A percentile compares a stretch with the other conserved stretches of the same genome.
These are phyloP conservation scores for Resseliella maxima DNA, from an alignment of 2,888 invertebrate genomes.

Conservation along the genomic window DNA sequence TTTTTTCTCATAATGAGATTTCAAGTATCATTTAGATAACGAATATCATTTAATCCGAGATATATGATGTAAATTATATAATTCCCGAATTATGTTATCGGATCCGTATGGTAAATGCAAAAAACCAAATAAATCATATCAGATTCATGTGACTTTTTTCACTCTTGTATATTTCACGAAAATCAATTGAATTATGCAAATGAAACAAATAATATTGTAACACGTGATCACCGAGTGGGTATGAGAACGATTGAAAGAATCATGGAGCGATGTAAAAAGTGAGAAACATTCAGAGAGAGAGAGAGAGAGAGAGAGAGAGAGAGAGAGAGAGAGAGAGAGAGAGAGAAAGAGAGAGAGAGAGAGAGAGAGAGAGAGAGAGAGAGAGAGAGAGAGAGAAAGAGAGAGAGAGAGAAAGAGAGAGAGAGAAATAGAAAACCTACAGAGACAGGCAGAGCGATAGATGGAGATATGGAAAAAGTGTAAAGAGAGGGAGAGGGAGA, in stretches of 20 bases:
- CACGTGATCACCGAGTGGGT: too few relatives aligned
- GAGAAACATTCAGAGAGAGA: too few relatives aligned
- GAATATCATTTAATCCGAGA: neutral
- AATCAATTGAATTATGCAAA: constrained; percentile 34
- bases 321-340: too few relatives aligned
- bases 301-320: too few relatives aligned
- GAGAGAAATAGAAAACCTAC: too few relatives aligned
- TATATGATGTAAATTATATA: neutral
- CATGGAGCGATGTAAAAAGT: neutral
- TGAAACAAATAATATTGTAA: neutral
- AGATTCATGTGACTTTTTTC: neutral
- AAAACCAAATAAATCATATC: neutral
- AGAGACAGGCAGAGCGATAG: too few relatives aligned
- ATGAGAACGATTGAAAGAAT: neutral
- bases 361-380: too few relatives aligned
- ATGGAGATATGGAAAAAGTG: too few relatives aligned
- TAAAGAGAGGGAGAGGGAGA: too few relatives aligned
- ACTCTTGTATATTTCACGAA: neutral
- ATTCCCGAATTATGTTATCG: neutral
- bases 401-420: neutral
- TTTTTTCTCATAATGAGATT: neutral
- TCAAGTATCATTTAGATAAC: neutral
- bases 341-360: neutral
- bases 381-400: neutral
- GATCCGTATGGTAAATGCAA: too few relatives aligned